Conservation (phyloP, 30 jellyfish, hydroid and myxozoan genomes). For the Turritopsis rubra region DNA sequence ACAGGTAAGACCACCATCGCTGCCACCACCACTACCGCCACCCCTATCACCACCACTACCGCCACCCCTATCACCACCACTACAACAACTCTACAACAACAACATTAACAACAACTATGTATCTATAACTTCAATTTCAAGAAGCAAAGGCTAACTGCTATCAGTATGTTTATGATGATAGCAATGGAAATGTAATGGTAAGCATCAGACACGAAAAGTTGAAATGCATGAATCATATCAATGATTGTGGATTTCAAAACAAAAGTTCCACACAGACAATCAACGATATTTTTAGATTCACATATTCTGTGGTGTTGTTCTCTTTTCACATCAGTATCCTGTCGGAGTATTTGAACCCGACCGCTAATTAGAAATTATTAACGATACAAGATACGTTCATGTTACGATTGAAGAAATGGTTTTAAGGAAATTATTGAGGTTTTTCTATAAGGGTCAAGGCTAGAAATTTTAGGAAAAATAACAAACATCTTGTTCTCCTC, state of each 20-base stretch:
- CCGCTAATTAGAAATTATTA: not conserved
- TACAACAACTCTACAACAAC: too few species aligned
- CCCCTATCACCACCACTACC: too few species aligned
- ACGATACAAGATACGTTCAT: not conserved
- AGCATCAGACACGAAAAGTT: not conserved
- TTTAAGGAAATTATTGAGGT: too few species aligned
- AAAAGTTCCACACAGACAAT: not conserved
- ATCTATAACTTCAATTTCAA: too few species aligned
- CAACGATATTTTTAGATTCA: not conserved
- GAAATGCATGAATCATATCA: not conserved
- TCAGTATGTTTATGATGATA: too few species aligned
- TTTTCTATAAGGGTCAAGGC: not conserved
- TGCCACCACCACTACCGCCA: too few species aligned
- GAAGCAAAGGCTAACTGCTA: too few species aligned
- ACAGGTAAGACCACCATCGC: too few species aligned
- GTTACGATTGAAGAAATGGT: not conserved
- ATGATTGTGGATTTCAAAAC: not conserved
- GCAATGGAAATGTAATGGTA: too few species aligned
- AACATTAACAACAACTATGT: too few species aligned
- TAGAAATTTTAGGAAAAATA: not conserved
- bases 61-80: too few species aligned
- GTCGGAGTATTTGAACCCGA: not conserved
- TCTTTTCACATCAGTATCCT: not conserved
- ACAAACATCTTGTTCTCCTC: not conserved
- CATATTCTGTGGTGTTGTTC: not conserved